Percentiles rank a stretch among this genome's conserved stretches.
These are phyloP conservation scores for Tillus elongatus DNA, from an alignment of 2,888 invertebrate species.

Conservation along the genomic window DNA sequence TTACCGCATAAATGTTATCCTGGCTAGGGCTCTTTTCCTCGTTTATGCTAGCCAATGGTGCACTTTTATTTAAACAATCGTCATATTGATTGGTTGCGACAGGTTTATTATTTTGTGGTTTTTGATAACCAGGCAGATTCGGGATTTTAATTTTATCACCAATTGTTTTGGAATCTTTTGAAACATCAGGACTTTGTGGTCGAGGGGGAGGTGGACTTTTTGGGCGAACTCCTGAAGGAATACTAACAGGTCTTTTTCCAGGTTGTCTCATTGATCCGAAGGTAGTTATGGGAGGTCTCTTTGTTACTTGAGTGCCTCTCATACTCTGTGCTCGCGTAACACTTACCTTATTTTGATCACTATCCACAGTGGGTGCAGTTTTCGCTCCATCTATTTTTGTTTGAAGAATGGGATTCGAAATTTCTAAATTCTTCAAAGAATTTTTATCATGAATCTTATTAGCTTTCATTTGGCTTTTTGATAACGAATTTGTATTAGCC, in stretches of 20 bases:
- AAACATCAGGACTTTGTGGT: slow-evolving; percentile 48
- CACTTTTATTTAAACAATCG: slow-evolving; percentile 63
- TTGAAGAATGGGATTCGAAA: slow-evolving; percentile 75
- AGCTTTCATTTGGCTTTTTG: slow-evolving; percentile 50
- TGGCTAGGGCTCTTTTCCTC: slow-evolving; percentile 48
- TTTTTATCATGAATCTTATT: slow-evolving; percentile 64
- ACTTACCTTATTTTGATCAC: slow-evolving; percentile 46
- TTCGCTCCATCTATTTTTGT: slow-evolving; percentile 54
- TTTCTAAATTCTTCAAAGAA: slow-evolving; percentile 64
- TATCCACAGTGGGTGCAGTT: slow-evolving; percentile 52
- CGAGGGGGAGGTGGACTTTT: slow-evolving; percentile 69
- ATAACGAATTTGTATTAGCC: slow-evolving; percentile 50
- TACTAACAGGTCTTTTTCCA: slow-evolving; percentile 65
- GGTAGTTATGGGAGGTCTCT: slow-evolving; percentile 57
- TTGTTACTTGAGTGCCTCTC: slow-evolving; percentile 43
- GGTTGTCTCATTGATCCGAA: slow-evolving; percentile 79
- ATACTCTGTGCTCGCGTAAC: slow-evolving; percentile 76
- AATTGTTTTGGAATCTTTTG: too few relatives aligned
- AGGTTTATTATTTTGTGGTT: slow-evolving; percentile 36
- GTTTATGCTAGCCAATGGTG: slow-evolving; percentile 53
- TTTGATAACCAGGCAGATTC: slow-evolving; percentile 53
- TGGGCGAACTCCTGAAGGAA: slow-evolving; percentile 57
- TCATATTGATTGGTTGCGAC: slow-evolving; percentile 55
- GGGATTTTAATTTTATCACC: slow-evolving; percentile 40
- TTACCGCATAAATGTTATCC: slow-evolving; percentile 81